phyloP scores from a whole-genome alignment of 2,888 invertebrate species.

The Brachypterus glaber region DNA sequence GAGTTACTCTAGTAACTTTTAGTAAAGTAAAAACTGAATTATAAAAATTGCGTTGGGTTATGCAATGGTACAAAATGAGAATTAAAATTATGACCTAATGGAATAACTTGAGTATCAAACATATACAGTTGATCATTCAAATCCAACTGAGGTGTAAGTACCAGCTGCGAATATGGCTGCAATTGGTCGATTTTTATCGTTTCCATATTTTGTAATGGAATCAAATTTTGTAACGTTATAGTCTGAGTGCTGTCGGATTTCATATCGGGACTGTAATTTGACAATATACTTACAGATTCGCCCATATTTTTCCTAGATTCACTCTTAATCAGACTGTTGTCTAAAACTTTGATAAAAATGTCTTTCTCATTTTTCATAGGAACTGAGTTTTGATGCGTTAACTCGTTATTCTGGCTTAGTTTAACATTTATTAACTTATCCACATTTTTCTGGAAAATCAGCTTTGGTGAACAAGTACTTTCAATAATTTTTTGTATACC shows the following conservation, averaged over 20 bases:
- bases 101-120: slow-evolving; percentile 35
- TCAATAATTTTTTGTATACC: background rate
- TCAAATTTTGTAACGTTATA: slow-evolving; percentile 20
- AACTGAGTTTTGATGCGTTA: too few relatives aligned
- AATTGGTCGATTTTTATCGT: slow-evolving; percentile 28
- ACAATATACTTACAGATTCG: too few relatives aligned
- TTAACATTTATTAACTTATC: background rate
- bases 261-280: too few relatives aligned
- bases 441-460: background rate
- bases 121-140: slow-evolving; percentile 32
- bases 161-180: slow-evolving; percentile 18
- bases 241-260: slow-evolving; percentile 6
- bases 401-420: background rate
- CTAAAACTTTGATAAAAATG: too few relatives aligned
- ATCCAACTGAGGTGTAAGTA: slow-evolving; percentile 28
- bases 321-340: background rate
- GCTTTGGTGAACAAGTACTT: background rate
- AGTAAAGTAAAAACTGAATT: too few relatives aligned
- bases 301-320: background rate
- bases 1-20: too few relatives aligned
- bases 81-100: slow-evolving; percentile 27
- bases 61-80: slow-evolving; percentile 34
- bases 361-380: too few relatives aligned
- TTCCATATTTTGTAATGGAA: slow-evolving; percentile 30
- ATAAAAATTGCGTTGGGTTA: slow-evolving; percentile 17